Conservation (phyloP, 2,113 vertebrate genomes). For the Tragelaphus imberbis region DNA sequence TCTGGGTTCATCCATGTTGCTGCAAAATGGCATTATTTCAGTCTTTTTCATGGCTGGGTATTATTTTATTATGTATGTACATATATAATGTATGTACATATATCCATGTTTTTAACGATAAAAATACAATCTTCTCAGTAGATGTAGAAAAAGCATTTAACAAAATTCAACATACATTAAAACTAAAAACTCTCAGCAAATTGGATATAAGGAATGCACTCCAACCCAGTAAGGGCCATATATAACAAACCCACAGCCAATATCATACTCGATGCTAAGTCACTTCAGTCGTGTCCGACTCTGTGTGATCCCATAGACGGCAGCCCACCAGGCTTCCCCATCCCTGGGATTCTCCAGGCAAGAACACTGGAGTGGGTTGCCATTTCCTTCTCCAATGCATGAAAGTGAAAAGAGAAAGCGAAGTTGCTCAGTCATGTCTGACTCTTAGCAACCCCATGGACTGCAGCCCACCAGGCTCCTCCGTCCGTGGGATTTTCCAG, state of each 20-base stretch:
- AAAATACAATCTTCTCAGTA: not conserved
- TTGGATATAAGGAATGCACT: not conserved
- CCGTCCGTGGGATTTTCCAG: no score
- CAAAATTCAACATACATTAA: not conserved
- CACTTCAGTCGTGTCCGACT: no score
- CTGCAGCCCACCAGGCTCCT: no score
- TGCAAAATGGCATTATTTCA: not conserved
- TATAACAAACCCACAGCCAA: not conserved
- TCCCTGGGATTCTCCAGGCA: no score
- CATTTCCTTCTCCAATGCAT: no score
- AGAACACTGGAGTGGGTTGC: no score
- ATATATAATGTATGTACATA: not conserved
- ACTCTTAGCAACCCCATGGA: no score
- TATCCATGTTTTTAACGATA: not conserved
- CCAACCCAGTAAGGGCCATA: not conserved
- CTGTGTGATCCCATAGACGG: no score
- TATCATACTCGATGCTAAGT: not conserved
- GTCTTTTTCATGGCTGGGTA: not conserved
- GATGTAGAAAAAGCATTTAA: not conserved
- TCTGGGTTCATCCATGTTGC: not conserved
- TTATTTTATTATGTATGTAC: not conserved
- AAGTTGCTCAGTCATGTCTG: no score
- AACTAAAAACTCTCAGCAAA: not conserved
- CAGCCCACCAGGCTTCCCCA: no score
- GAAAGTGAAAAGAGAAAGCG: no score